Evolutionary conservation across 2,797 vertebrate genomes (phyloP), one percentile per base, ranked within the genome.

Genomic region (Schizopygopsis malacanthus): DNA sequence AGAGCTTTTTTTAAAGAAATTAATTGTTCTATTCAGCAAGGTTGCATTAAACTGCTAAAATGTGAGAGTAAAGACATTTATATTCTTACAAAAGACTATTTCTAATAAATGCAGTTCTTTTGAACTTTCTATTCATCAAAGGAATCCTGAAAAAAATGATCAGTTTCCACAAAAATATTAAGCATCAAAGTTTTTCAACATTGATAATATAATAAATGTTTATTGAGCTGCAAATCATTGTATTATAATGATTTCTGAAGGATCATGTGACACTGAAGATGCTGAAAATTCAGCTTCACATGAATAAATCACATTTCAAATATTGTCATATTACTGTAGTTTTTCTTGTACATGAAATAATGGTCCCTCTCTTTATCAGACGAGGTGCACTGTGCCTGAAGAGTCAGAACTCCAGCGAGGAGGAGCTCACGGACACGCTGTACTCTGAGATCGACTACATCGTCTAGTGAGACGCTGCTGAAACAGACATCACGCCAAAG

Each of bases 401-500:
- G 90, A 85, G 84, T 81, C 93, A 93, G 81, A 92, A 94, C 43
- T 93, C 93, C 0, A 95, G 94, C 85, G 95, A 95, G 90, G 95
- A 96, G 89, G 92, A 95, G 41, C 85, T 94, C 88, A 90, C 92
- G 0, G 94, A 95, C 87, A 83, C 88, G 0, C 89, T 95, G 0
- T 95, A 96, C 90, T 94, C 95, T 33, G 94, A 95, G 81, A 94
- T 95, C n/a, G 95, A 96, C 91, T 95, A 96, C 72, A 92, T 96
- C 1, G 90, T 95, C 73, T 96, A 94, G 81, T 16, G 63, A 69
- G 25, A 52, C 28, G 45, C 13, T 52, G 63, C 61, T 20, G 28
- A 54, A 77, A 45, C 15, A 9, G 28, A 75, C 41, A 20, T 50
- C 33, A 39, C 83, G 12, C 47, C 37, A 85, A 69, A 56, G 83